Conservation (phyloP, 2,797 vertebrate genomes). For the Sphaeramia orbicularis region DNA sequence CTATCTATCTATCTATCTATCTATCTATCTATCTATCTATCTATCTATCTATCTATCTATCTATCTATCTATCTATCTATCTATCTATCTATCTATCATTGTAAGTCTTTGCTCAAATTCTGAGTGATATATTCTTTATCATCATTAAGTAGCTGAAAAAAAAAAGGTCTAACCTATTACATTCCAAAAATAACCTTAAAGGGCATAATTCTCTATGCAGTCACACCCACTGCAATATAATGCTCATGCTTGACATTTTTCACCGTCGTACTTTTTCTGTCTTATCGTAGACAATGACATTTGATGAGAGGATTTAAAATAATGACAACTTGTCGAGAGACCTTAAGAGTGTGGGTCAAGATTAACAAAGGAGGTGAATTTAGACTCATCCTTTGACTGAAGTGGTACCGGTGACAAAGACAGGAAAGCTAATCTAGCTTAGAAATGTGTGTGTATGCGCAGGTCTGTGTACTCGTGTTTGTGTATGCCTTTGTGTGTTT, state of each 20-base stretch:
- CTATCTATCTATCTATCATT: no score
- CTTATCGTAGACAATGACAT: slow-evolving; percentile 39
- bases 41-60: no score
- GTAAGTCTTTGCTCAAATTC: no score
- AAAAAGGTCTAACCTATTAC: no score
- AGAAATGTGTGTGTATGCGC: background rate
- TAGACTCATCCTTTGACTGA: slow-evolving; percentile 13
- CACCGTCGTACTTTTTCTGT: slow-evolving; percentile 22
- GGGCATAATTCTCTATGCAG: slow-evolving; percentile 4
- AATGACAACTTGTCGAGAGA: slow-evolving; percentile 24
- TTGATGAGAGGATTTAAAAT: slow-evolving; percentile 42
- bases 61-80: no score
- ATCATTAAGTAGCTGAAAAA: no score
- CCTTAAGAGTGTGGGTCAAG: slow-evolving; percentile 10
- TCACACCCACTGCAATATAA: background rate
- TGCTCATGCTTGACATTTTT: slow-evolving; percentile 20
- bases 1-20: no score
- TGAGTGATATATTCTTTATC: no score
- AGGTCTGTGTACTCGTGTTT: slow-evolving; percentile 1
- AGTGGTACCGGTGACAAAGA: slow-evolving; percentile 9
- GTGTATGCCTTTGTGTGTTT: background rate
- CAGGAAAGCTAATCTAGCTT: slow-evolving; percentile 1
- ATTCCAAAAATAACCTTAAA: background rate
- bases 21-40: no score
- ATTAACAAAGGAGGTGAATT: slow-evolving; percentile 12